Evolutionary conservation across 1,140 invertebrate genomes (phyloP).

Genomic region (Drosophila virilis): DNA sequence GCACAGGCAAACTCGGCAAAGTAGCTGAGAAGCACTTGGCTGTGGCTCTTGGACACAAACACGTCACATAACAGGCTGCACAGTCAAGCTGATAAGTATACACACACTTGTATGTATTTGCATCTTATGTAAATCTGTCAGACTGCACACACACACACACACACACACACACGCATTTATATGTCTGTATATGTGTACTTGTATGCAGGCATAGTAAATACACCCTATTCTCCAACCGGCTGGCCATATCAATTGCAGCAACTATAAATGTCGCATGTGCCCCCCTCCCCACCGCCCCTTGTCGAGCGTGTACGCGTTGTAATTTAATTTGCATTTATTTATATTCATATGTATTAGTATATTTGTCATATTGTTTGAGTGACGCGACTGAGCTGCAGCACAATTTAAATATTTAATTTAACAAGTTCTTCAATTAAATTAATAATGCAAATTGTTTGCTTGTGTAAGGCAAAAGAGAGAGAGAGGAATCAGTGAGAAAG

Average conservation of each 20-base stretch:
- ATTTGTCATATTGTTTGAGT: conserved; percentile 63
- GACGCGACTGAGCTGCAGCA: conserved; percentile 37
- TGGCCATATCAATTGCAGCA: conserved; percentile 31
- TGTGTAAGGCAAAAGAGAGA: neutral
- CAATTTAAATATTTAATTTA: conserved; percentile 78
- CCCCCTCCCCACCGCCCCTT: neutral
- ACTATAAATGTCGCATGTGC: conserved; percentile 1
- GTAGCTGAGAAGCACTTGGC: conserved; percentile 1
- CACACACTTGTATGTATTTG: neutral
- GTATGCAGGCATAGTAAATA: too few species aligned
- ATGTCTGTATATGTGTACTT: neutral
- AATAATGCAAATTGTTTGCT: conserved; percentile 65
- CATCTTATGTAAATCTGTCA: conserved; percentile 23
- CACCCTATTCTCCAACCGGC: conserved; percentile 13
- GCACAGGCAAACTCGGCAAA: too few species aligned
- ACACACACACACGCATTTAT: too few species aligned
- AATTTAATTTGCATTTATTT: conserved; percentile 73
- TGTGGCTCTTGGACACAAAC: neutral
- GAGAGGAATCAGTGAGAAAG: neutral
- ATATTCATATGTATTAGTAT: conserved; percentile 48
- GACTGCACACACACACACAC: neutral
- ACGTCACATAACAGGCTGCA: conserved; percentile 2
- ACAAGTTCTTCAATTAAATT: conserved; percentile 79
- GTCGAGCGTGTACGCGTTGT: conserved; percentile 9
- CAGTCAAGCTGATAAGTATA: conserved; percentile 26